Conservation (phyloP, 2,113 vertebrate species). For the Perognathus longimembris region DNA sequence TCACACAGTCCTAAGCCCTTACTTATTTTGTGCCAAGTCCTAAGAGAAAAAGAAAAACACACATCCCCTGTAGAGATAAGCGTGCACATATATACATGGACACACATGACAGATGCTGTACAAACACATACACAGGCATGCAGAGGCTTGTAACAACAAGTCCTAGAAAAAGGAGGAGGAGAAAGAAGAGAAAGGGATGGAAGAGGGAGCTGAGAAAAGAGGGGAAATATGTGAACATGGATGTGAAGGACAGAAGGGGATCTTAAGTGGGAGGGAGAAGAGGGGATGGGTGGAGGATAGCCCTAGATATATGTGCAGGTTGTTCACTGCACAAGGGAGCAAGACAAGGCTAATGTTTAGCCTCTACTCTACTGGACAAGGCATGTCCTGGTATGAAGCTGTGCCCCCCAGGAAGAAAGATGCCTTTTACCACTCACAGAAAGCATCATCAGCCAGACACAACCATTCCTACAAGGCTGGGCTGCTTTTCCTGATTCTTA, state of each 20-base stretch:
- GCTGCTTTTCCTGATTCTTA: not conserved
- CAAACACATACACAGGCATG: not conserved
- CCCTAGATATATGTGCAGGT: not conserved
- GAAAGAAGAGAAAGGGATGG: not conserved
- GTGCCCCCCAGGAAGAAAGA: not conserved
- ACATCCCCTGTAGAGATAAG: not conserved
- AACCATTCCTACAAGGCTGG: not conserved
- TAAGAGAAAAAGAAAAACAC: not conserved
- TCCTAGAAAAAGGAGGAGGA: not conserved
- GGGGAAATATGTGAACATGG: not conserved
- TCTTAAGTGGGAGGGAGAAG: not conserved
- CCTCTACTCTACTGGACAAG: not conserved
- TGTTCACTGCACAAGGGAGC: not conserved
- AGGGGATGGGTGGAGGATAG: fast-evolving
- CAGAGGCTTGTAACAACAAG: not conserved
- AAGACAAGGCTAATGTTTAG: not conserved
- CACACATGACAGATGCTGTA: not conserved
- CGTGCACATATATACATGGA: not conserved
- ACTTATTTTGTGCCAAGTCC: not conserved
- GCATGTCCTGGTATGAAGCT: not conserved
- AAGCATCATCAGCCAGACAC: not conserved
- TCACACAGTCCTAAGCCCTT: not conserved
- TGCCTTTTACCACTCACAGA: not conserved
- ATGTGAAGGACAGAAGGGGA: not conserved
- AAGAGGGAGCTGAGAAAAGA: not conserved